Percentiles rank a stretch among this genome's conserved stretches.
Evolutionary conservation across 2,113 vertebrate species (phyloP).

Genomic region (Brachionichthys hirsutus): DNA sequence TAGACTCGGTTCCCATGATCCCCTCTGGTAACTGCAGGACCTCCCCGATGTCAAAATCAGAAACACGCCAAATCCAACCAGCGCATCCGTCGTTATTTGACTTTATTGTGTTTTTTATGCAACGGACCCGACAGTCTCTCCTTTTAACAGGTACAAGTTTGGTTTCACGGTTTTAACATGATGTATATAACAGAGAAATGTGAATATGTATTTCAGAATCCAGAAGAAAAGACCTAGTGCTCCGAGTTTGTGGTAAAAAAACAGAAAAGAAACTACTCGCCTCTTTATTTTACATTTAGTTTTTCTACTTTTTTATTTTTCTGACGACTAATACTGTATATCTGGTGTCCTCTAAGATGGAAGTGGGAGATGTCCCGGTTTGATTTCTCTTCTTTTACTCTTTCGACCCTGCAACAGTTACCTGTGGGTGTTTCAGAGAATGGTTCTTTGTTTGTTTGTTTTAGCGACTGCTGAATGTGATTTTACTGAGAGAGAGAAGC

Average conservation of each 20-base stretch:
- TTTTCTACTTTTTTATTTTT: slow-evolving; percentile 57
- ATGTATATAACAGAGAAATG: slow-evolving; percentile 81
- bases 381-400: slow-evolving; percentile 56
- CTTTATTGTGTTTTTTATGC: slow-evolving; percentile 31
- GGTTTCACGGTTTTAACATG: slow-evolving; percentile 65
- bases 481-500: slow-evolving; percentile 81
- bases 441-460: slow-evolving; percentile 63
- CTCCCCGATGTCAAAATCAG: slow-evolving; percentile 8
- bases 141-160: slow-evolving; percentile 71
- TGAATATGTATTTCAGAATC: slow-evolving; percentile 80
- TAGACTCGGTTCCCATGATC: slow-evolving; percentile 34
- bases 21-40: slow-evolving; percentile 30
- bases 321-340: slow-evolving; percentile 81
- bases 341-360: slow-evolving; percentile 76
- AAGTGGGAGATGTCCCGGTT: slow-evolving; percentile 72
- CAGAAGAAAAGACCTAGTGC: slow-evolving; percentile 67
- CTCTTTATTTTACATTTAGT: slow-evolving; percentile 61
- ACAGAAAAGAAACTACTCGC: slow-evolving; percentile 64
- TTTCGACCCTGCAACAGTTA: slow-evolving; percentile 71
- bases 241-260: slow-evolving; percentile 75
- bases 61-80: slow-evolving; percentile 71
- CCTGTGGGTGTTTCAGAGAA: slow-evolving; percentile 78
- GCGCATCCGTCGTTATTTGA: slow-evolving; percentile 36
- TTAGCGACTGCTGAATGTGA: slow-evolving; percentile 85
- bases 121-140: slow-evolving; percentile 57